A percentile compares a stretch with the other conserved stretches of the same genome.
These are phyloP conservation scores for Norana najaformis DNA, from an alignment of 2,888 invertebrate genomes.

Conservation along the genomic window DNA sequence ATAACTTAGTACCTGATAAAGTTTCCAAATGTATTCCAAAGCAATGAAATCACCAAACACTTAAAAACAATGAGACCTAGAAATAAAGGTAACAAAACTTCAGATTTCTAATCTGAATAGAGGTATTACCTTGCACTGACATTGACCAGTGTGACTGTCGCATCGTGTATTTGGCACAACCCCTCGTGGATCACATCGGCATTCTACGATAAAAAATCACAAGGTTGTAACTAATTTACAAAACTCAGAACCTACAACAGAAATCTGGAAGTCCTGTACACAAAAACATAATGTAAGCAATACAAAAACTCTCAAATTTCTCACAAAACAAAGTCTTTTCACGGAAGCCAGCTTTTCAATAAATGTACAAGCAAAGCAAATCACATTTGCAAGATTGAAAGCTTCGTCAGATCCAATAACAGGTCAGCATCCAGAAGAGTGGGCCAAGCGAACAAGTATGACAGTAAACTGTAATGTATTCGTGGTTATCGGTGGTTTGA, in stretches of 20 bases:
- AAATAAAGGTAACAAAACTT: not conserved
- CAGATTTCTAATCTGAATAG: not conserved
- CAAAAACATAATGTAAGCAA: too few relatives aligned
- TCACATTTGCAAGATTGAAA: too few relatives aligned
- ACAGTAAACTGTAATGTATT: not conserved
- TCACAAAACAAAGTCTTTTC: too few relatives aligned
- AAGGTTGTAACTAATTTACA: too few relatives aligned
- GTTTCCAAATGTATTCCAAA: too few relatives aligned
- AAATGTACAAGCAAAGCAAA: too few relatives aligned
- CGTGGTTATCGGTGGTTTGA: not conserved
- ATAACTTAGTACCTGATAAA: too few relatives aligned
- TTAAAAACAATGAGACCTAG: not conserved
- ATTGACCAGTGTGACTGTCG: slow-evolving; percentile 65
- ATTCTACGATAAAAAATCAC: slow-evolving; percentile 54
- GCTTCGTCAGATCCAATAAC: not conserved
- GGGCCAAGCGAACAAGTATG: not conserved
- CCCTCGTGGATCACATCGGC: slow-evolving; percentile 74
- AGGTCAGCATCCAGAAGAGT: not conserved
- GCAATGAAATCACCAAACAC: too few relatives aligned
- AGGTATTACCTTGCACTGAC: slow-evolving; percentile 70
- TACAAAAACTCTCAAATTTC: too few relatives aligned
- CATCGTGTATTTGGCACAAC: slow-evolving; percentile 66
- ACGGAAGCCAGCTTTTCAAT: too few relatives aligned
- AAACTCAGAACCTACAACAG: too few relatives aligned
- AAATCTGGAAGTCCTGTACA: too few relatives aligned